Evolutionary conservation across 1,140 invertebrate species (phyloP).

Genomic region (Drosophila paulistorum): DNA sequence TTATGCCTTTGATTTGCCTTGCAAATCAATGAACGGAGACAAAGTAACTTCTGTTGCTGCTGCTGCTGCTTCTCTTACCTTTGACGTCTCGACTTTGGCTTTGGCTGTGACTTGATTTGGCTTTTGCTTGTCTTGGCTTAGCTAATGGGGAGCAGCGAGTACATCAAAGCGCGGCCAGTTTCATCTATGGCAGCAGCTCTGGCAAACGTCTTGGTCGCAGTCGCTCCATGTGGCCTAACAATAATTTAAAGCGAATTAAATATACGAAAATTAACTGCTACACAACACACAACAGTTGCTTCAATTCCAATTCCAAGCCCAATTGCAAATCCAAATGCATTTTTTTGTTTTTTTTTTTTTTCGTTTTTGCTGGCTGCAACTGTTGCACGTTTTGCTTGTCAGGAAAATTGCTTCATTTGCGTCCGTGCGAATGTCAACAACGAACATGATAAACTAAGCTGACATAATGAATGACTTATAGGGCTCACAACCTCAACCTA

Average conservation of each 20-base stretch:
- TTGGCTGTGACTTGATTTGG: conserved; percentile 18
- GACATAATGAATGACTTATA: conserved; percentile 74
- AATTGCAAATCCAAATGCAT: conserved; percentile 34
- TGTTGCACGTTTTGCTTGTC: conserved; percentile 79
- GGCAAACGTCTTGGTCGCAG: conserved; percentile 36
- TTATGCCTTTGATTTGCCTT: conserved; percentile 79
- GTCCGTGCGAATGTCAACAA: conserved; percentile 75
- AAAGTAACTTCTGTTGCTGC: conserved; percentile 23
- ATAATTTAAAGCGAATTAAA: conserved; percentile 79
- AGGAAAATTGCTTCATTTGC: conserved; percentile 78
- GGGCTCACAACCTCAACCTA: conserved; percentile 36
- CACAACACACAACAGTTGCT: conserved; percentile 48
- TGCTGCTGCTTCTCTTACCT: conserved; percentile 54
- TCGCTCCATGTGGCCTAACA: conserved; percentile 38
- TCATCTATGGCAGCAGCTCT: conserved; percentile 8
- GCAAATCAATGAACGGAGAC: conserved; percentile 56
- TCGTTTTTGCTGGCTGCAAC: conserved; percentile 39
- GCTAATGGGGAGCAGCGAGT: conserved; percentile 47
- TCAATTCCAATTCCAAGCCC: conserved; percentile 35
- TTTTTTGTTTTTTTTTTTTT: conserved; percentile 33
- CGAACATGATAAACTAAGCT: conserved; percentile 73
- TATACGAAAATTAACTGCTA: conserved; percentile 76
- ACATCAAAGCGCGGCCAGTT: conserved; percentile 68
- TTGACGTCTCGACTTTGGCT: conserved; percentile 51
- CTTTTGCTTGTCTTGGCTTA: conserved; percentile 31